Percentiles rank a stretch among this genome's conserved stretches.
phyloP scores from a whole-genome alignment of 2,888 invertebrate genomes.

The Catocala fraxini region DNA sequence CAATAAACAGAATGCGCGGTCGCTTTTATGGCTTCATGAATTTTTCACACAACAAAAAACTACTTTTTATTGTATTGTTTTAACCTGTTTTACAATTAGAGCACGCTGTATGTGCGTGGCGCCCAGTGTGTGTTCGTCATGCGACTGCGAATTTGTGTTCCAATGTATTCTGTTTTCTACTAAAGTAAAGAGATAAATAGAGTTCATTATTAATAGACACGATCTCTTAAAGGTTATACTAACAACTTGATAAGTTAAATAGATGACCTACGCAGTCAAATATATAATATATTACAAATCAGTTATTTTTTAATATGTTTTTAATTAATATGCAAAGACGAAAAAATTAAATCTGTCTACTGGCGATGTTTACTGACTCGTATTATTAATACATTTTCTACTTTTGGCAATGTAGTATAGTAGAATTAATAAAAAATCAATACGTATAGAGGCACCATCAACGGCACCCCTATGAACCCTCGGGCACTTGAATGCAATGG shows the following conservation, averaged over 20 bases:
- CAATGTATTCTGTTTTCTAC: too few relatives aligned
- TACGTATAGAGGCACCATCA: neutral
- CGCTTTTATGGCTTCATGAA: constrained; percentile 57
- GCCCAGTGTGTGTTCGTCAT: neutral
- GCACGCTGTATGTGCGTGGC: constrained; percentile 42
- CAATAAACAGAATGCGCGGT: constrained; percentile 54
- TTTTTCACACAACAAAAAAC: constrained; percentile 50
- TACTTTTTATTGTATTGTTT: constrained; percentile 14
- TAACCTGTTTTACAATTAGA: constrained; percentile 17
- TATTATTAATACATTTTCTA: too few relatives aligned
- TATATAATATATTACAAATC: too few relatives aligned
- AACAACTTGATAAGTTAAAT: too few relatives aligned
- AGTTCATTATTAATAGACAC: too few relatives aligned
- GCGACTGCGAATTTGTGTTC: neutral
- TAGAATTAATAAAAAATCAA: constrained; percentile 14
- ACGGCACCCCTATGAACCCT: constrained; percentile 9
- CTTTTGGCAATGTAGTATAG: neutral
- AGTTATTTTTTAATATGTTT: too few relatives aligned
- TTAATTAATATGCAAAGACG: too few relatives aligned
- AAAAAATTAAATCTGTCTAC: too few relatives aligned
- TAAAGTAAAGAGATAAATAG: too few relatives aligned
- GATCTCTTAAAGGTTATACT: too few relatives aligned
- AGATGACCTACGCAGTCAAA: too few relatives aligned
- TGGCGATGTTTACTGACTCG: too few relatives aligned
- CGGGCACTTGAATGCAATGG: constrained; percentile 7